Percentiles rank a stretch among this genome's conserved stretches.
phyloP scores from a whole-genome alignment of 2,797 vertebrate species.

The Labroides dimidiatus region DNA sequence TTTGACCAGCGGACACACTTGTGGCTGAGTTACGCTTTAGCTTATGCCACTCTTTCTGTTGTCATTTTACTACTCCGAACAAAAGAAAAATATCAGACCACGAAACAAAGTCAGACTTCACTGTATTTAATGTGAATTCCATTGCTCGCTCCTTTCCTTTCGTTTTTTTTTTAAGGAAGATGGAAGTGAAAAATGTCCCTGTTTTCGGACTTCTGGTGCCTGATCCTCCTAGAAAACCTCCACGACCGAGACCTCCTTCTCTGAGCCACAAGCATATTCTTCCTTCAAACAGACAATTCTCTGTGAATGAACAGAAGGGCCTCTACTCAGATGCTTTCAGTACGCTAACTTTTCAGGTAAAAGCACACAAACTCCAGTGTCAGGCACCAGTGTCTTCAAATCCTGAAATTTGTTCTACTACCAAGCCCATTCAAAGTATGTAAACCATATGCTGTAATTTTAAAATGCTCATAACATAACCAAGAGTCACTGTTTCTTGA shows the following conservation, averaged over 20 bases:
- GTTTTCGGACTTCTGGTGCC: conserved; percentile 45
- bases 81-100: too few relatives aligned
- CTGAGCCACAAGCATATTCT: conserved; percentile 29
- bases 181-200: conserved; percentile 56
- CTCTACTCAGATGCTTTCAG: conserved; percentile 80
- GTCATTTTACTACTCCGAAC: too few relatives aligned
- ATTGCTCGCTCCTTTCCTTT: too few relatives aligned
- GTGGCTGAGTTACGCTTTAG: not conserved
- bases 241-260: conserved; percentile 25
- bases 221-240: conserved; percentile 50
- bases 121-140: too few relatives aligned
- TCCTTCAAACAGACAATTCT: conserved; percentile 58
- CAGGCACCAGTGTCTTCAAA: not conserved
- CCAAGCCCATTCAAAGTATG: not conserved
- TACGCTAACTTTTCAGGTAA: conserved; percentile 74
- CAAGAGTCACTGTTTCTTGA: conserved; percentile 10
- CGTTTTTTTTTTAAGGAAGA: conserved; percentile 29
- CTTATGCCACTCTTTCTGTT: not conserved
- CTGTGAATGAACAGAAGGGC: conserved; percentile 67
- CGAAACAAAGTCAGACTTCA: too few relatives aligned
- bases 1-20: not conserved
- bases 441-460: not conserved
- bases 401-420: not conserved
- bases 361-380: conserved; percentile 11
- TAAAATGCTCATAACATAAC: not conserved